These are phyloP conservation scores for Hemichromis elongatus DNA, from an alignment of 2,113 vertebrate species.

Conservation along the genomic window DNA sequence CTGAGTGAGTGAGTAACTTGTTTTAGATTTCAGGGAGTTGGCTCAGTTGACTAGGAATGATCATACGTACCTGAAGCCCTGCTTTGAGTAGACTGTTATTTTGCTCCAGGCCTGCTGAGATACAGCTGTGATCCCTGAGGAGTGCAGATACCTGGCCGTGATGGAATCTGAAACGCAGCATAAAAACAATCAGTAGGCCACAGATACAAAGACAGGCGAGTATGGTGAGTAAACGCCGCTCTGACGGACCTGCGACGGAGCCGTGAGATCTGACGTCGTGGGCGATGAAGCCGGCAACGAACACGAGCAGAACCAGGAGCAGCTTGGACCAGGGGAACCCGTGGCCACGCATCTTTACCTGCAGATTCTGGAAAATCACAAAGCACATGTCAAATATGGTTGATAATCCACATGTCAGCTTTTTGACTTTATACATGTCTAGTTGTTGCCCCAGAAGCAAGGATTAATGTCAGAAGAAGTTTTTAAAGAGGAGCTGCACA, in stretches of 20 bases:
- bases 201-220: not conserved
- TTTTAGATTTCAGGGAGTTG: not conserved
- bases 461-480: not conserved
- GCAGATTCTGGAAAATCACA: conserved; percentile 58
- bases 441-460: not conserved
- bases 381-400: not conserved
- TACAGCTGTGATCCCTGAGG: conserved; percentile 73
- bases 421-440: not conserved
- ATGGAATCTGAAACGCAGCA: conserved; percentile 51
- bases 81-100: conserved; percentile 70
- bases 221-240: not conserved
- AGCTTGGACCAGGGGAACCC: conserved; percentile 82
- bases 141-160: conserved; percentile 71
- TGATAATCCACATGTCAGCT: not conserved
- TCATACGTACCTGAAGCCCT: conserved; percentile 83
- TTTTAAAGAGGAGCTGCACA: not conserved
- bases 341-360: conserved; percentile 77
- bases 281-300: conserved; percentile 73
- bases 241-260: conserved; percentile 78
- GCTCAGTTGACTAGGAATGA: not conserved
- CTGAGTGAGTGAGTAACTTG: not conserved
- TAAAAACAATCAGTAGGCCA: no score
- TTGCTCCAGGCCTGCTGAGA: conserved; percentile 79
- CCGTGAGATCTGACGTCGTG: conserved; percentile 80
- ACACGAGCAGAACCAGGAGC: conserved; percentile 77